These are phyloP conservation scores for Baryphthengus martii DNA, from an alignment of 2,113 vertebrate species.

Conservation along the genomic window DNA sequence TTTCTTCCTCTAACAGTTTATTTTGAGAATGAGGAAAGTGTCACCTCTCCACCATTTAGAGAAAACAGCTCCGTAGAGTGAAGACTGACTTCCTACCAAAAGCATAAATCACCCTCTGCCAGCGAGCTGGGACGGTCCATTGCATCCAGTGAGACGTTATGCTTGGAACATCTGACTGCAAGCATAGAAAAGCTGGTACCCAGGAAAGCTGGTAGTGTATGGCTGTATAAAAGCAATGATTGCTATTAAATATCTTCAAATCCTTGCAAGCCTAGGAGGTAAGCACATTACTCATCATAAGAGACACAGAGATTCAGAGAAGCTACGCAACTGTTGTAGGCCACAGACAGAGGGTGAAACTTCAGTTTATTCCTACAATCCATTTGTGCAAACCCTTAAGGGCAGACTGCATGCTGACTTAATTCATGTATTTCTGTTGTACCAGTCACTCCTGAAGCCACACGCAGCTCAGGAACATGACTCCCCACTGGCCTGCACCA, in stretches of 20 bases:
- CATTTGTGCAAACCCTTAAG: background rate
- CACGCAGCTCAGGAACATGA: background rate
- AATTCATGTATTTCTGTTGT: background rate
- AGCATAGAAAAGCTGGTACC: background rate
- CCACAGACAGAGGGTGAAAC: background rate
- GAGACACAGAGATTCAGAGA: background rate
- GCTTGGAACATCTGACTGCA: background rate
- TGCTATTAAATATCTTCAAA: background rate
- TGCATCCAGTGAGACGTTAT: background rate
- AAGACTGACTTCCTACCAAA: background rate
- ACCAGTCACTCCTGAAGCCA: background rate
- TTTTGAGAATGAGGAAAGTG: background rate
- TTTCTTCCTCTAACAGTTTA: background rate
- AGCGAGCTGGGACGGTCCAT: background rate
- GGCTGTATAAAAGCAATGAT: background rate
- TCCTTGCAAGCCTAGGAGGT: background rate
- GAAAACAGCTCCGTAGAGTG: background rate
- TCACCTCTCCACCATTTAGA: background rate
- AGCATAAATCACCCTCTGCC: background rate
- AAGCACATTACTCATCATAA: background rate
- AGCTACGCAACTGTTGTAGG: background rate
- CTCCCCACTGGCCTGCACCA: background rate
- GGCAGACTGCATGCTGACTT: background rate
- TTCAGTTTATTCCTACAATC: background rate
- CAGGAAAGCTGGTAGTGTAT: background rate